phyloP scores from a whole-genome alignment of 2,888 invertebrate species.

The Caenorhabditis uteleia region DNA sequence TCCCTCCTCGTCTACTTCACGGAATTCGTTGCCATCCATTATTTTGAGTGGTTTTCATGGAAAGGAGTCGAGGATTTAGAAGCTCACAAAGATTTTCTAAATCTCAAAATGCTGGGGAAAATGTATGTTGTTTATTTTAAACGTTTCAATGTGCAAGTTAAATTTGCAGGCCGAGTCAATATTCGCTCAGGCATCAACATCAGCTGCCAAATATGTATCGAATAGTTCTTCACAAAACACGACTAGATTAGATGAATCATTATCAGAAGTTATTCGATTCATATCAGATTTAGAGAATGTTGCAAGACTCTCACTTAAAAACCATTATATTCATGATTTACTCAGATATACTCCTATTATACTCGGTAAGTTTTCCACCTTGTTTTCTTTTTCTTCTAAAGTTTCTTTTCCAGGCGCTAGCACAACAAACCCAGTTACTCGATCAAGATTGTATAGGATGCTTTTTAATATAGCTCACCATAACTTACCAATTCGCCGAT shows the following conservation, averaged over 20 bases:
- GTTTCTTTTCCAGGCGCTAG: constrained; percentile 23
- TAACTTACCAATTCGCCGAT: constrained; percentile 55
- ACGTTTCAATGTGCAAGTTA: too few relatives aligned
- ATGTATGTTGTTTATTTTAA: too few relatives aligned
- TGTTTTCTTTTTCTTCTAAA: neutral
- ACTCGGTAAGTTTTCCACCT: constrained; percentile 16
- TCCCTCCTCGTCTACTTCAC: too few relatives aligned
- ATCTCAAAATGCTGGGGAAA: too few relatives aligned
- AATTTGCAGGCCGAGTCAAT: constrained; percentile 19
- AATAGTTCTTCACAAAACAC: constrained; percentile 43
- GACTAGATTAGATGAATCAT: constrained; percentile 40
- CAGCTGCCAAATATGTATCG: constrained; percentile 44
- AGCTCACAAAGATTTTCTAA: too few relatives aligned
- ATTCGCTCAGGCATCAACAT: constrained; percentile 34
- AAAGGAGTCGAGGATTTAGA: too few relatives aligned
- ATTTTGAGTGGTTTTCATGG: too few relatives aligned
- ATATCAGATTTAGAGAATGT: constrained; percentile 38
- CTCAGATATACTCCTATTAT: constrained; percentile 36
- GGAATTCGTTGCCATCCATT: too few relatives aligned
- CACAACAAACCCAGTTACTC: constrained; percentile 37
- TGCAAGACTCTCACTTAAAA: constrained; percentile 35
- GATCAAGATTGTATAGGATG: constrained; percentile 51
- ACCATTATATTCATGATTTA: constrained; percentile 34
- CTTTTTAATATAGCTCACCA: constrained; percentile 49
- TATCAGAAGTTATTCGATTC: constrained; percentile 36